Conservation (phyloP, 37 sponge, comb jelly and placozoan genomes). For the Corticium candelabrum region DNA sequence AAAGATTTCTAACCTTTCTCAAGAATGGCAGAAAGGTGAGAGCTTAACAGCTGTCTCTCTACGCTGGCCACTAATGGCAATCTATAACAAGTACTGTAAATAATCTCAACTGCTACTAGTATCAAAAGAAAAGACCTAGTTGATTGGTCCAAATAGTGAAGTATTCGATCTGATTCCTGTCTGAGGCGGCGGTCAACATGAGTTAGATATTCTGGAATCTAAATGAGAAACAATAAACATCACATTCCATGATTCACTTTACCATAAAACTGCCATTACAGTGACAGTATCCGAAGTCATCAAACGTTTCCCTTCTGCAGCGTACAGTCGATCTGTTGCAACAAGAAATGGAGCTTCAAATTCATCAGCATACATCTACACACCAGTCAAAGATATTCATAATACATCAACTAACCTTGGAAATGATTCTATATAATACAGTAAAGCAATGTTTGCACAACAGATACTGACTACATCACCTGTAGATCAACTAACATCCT, state of each 20-base stretch:
- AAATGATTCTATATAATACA: neutral
- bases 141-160: conserved; percentile 74
- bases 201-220: conserved; percentile 75
- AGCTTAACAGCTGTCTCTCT: neutral
- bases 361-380: conserved; percentile 54
- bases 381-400: neutral
- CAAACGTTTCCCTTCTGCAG: conserved; percentile 43
- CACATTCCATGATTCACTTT: too few species aligned
- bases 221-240: too few species aligned
- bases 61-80: neutral
- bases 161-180: conserved; percentile 72
- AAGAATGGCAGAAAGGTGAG: neutral
- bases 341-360: conserved; percentile 73
- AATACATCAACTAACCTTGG: neutral
- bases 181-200: conserved; percentile 60
- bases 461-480: conserved; percentile 29
- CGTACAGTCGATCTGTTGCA: conserved; percentile 62
- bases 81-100: neutral
- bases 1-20: neutral
- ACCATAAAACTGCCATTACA: conserved; percentile 19
- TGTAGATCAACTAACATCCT: conserved; percentile 84
- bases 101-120: neutral
- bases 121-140: conserved; percentile 40
- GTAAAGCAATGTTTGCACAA: neutral
- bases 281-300: conserved; percentile 58